Conservation (phyloP, 2,888 invertebrate species). For the Brenthis hecate region DNA sequence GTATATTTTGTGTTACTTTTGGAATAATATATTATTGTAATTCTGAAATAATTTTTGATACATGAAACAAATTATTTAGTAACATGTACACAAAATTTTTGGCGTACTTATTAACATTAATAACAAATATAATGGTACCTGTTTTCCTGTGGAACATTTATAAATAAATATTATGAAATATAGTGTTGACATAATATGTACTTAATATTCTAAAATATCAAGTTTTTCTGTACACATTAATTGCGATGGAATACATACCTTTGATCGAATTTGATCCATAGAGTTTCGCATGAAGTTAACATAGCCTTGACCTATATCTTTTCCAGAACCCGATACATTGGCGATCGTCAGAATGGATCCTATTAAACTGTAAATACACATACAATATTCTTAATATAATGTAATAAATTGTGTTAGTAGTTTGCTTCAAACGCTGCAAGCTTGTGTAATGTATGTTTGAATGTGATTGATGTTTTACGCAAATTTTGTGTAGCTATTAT, state of each 20-base stretch:
- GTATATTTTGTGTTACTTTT: background rate
- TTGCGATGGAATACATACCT: slow-evolving; percentile 83
- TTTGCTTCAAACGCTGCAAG: background rate
- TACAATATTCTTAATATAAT: slow-evolving; percentile 15
- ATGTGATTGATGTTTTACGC: background rate
- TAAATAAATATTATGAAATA: background rate
- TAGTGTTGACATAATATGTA: too few species aligned
- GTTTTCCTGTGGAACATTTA: background rate
- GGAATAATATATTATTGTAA: background rate
- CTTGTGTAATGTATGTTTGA: slow-evolving; percentile 3
- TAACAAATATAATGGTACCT: background rate
- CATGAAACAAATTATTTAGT: too few species aligned
- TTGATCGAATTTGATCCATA: slow-evolving; percentile 98
- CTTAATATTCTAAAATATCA: too few species aligned
- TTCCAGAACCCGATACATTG: slow-evolving; percentile 96
- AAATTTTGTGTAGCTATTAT: slow-evolving; percentile 6
- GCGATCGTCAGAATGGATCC: slow-evolving; percentile 78
- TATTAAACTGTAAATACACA: slow-evolving; percentile 63
- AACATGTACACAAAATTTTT: background rate
- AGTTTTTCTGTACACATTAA: background rate
- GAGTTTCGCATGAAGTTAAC: slow-evolving; percentile 98
- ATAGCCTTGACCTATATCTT: slow-evolving; percentile 98
- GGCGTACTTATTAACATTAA: background rate
- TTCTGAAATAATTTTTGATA: too few species aligned
- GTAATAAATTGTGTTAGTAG: background rate